A percentile compares a stretch with the other conserved stretches of the same genome.
phyloP scores from a whole-genome alignment of 1,140 invertebrate species.

The Drosophila pectinifera region DNA sequence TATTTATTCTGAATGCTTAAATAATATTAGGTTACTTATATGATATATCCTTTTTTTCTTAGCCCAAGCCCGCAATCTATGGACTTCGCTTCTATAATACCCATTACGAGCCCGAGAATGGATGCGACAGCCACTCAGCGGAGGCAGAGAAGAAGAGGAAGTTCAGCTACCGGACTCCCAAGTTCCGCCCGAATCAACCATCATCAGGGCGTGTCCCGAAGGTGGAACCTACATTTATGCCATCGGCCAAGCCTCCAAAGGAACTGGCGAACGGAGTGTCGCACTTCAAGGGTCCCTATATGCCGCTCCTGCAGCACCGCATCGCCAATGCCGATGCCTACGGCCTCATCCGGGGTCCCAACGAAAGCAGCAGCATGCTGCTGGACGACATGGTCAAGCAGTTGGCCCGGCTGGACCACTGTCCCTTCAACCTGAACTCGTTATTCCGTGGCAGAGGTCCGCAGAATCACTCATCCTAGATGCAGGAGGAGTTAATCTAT shows the following conservation, averaged over 20 bases:
- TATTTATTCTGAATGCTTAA: no score
- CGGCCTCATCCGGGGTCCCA: constrained; percentile 20
- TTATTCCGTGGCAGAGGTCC: constrained; percentile 8
- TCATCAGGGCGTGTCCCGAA: not conserved
- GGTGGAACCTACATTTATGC: constrained; percentile 1
- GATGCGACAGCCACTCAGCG: constrained; percentile 14
- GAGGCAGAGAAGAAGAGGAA: constrained; percentile 25
- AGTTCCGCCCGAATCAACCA: constrained; percentile 17
- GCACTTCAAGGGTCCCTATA: constrained; percentile 46
- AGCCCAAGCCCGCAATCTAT: constrained; percentile 25
- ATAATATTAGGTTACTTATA: not conserved
- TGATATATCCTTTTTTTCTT: not conserved
- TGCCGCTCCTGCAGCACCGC: constrained; percentile 43
- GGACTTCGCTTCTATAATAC: constrained; percentile 22
- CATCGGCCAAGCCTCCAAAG: constrained; percentile 5
- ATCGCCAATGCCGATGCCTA: constrained; percentile 44
- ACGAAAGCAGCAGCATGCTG: constrained; percentile 23
- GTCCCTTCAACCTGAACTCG: constrained; percentile 18
- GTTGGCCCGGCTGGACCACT: constrained; percentile 24
- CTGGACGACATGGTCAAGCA: constrained; percentile 36
- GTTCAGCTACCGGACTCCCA: constrained; percentile 16
- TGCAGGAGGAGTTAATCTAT: not conserved
- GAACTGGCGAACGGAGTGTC: constrained; percentile 30
- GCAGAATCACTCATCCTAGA: constrained; percentile 14
- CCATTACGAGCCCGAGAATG: constrained; percentile 10